Base-by-base conservation (phyloP, 2,797 vertebrate species). In the Sebastiscus tertius region DNA sequence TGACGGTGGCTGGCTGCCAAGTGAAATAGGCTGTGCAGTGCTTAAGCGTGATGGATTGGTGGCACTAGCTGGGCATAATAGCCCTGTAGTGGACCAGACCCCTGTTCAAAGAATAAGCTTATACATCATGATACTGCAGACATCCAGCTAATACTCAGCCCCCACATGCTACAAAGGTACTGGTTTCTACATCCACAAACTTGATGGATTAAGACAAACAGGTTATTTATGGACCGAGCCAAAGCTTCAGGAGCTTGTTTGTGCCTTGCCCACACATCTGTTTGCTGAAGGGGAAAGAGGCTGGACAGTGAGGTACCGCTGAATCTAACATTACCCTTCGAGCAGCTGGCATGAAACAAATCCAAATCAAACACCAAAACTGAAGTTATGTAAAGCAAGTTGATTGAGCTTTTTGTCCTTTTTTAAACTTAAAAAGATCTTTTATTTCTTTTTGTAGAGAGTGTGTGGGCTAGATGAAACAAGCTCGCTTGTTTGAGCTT, bases 161-260 rank as follows among this genome's bases (percentile, higher is more conserved):
- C 67, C 86, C 84, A 71, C 86, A 67, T 84, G 83, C 88, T 88
- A 75, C 80, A 85, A 74, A 86, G 83, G 80, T 79, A 81, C 69
- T 36, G n/a, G 36, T 81, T 88, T 85, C 86, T 68, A 72, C 91
- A 85, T 92, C 91, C 89, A 90, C 89, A 79, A 72, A 84, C 83
- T 75, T 94, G 93, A 95, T 94, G 89, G 90, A 94, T 94, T 91
- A 91, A 90, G 92, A 94, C 91, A 91, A 94, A 92, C 89, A 74
- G 80, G 91, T 91, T 94, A 94, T 95, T 94, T 94, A 93, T 93
- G 90, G 88, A 83, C 56, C 70, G 4, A 74, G 86, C 80, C 80
- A 52, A 80, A 88, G 91, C 88, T 84, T 74, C 14, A 10, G 83
- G 79, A 90, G 88, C 87, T 85, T 89, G 87, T 91, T 90, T 90